Evolutionary conservation across 53 echinoderm and acorn worm genomes (phyloP), one percentile per base, ranked within the genome.

Genomic region (Echinometra lucunter): DNA sequence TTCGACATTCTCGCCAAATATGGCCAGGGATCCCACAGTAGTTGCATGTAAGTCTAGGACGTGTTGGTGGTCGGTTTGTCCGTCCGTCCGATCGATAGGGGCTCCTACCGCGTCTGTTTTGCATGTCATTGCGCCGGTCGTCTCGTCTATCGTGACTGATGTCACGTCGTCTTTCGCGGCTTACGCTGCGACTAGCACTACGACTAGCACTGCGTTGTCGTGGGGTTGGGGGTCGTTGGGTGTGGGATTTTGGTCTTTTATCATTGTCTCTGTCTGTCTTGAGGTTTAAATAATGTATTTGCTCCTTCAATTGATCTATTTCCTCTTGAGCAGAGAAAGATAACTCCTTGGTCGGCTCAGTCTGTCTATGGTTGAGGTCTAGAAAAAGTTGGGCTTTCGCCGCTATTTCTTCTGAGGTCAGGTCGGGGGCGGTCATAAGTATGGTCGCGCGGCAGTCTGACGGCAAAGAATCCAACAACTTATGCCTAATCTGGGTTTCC

Each of bases 361-460:
- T 1, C 25, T 21, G 4, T n/a, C n/a, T n/a, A n/a, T n/a, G n/a
- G 4, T 44, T 3, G 1, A 89, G 25, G 28, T 89, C 89, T 5
- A 89, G n/a, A 34, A 32, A 91, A 2, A 63, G 91, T 23, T 91
- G 91, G 2, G 63, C 91, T 12, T 91, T 91, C 6, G 91, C 66
- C 0, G 91, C 91, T 42, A 91, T 91, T 23, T 91, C 67, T 37
- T 91, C 91, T 3, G 42, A 19, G n/a, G 82, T 30, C 9, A 82
- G 18, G 72, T 0, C 44, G 93, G 11, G 25, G 88, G 72, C 72
- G 4, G 95, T 94, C 96, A 96, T 96, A 4, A 94, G 45, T 5
- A 96, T 75, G 6, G 96, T 82, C 2, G 94, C 57, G 45, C 96
- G 94, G n/a, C 94, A 96, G 21, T 94, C 94, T 1, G 57, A 18